Base-by-base conservation (phyloP, 92 coral and sea anemone genomes). In the Porites cylindrica region DNA sequence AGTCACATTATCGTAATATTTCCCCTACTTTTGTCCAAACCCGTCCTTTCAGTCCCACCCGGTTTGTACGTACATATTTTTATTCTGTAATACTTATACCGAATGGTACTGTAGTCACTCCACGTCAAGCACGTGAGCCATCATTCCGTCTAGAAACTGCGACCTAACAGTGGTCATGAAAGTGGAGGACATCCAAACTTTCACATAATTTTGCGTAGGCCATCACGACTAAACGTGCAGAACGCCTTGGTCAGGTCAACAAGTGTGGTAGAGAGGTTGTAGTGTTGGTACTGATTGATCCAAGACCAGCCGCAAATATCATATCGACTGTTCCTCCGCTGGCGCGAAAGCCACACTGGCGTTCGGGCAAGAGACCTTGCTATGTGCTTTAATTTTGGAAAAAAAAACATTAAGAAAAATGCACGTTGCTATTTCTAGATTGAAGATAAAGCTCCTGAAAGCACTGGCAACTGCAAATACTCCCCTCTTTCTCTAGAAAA, bases 181-280 rank as follows among this genome's bases (percentile, higher is more conserved):
- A 11, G 26, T 56, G n/a, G 21, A 14, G 87, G 70, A 12, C 87
- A 88, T 1, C 87, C 87, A 17, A 24, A 88, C 69, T 81, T 81
- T 7, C 59, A 7, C 72, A 78, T 63, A 79, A 86, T 79, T 53
- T 78, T 79, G 85, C 90, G 79, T 8, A 56, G 72, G 24, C 85
- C 81, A 38, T 86, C 85, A 10, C 80, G 51, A 52, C 67, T 21
- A 14, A 78, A 79, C 43, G 85, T 86, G 38, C 53, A 79, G 20
- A 79, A 86, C 2, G 90, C 85, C 66, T 86, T 79, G 65, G 90
- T 78, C 3, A 86, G 68, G 29, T 86, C 58, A 19, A 86, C 90
- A 50, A 79, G 79, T 79, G 69, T 86, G 14, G 79, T 79, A 26
- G 19, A 86, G 76, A 86, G 89, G 50, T 85, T 8, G 2, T 24